These are phyloP conservation scores for Leptoclinus maculatus DNA, from an alignment of 2,797 vertebrate species.

Conservation along the genomic window DNA sequence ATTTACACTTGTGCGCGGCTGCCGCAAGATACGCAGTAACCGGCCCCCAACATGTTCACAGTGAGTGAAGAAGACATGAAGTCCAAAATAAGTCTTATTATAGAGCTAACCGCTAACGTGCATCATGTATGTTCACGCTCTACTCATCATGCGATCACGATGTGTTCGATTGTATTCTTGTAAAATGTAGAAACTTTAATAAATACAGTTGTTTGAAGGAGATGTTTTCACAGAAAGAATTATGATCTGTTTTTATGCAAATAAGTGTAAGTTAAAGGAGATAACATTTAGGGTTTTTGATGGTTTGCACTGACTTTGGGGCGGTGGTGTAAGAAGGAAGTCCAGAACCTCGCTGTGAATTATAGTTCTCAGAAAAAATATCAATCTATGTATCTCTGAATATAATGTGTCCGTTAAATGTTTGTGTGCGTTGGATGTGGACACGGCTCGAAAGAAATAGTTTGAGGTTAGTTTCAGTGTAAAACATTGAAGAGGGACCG, in stretches of 20 bases:
- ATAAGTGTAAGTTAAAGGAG: neutral
- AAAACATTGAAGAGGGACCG: conserved; percentile 28
- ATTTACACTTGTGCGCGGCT: neutral
- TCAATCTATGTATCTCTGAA: neutral
- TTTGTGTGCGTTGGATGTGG: neutral
- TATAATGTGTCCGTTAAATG: neutral
- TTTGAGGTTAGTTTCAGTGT: conserved; percentile 24
- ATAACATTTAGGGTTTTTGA: neutral
- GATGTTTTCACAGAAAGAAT: neutral
- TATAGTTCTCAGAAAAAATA: neutral
- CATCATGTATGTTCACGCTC: too few species aligned
- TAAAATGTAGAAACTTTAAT: neutral
- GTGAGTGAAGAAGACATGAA: neutral
- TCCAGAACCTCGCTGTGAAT: neutral
- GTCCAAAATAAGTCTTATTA: neutral
- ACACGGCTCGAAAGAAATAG: conserved; percentile 10
- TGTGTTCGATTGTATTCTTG: neutral
- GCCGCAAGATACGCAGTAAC: neutral
- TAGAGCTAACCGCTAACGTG: neutral
- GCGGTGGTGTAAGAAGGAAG: neutral
- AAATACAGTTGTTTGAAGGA: neutral
- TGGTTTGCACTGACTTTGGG: neutral
- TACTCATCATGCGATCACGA: neutral
- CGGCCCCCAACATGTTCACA: neutral
- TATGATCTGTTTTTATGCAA: neutral